phyloP scores from a whole-genome alignment of 2,797 vertebrate genomes.

The Borostomias antarcticus region DNA sequence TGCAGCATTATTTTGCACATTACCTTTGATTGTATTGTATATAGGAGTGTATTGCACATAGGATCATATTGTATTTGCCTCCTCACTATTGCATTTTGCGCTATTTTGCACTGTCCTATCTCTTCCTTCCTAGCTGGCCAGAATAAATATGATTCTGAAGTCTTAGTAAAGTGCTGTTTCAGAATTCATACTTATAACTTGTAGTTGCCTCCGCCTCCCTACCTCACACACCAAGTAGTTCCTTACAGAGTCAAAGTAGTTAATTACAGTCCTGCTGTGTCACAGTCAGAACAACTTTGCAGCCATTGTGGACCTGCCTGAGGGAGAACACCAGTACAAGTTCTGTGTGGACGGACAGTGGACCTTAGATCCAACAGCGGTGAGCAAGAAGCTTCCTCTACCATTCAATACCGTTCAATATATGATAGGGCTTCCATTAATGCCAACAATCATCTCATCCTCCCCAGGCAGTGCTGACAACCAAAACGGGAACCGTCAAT shows the following conservation, averaged over 20 bases:
- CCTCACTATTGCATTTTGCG: too few relatives aligned
- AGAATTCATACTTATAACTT: too few relatives aligned
- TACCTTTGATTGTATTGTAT: too few relatives aligned
- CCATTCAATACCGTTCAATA: not conserved
- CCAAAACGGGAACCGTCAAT: slow-evolving; percentile 92
- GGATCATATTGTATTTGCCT: too few relatives aligned
- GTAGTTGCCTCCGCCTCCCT: too few relatives aligned
- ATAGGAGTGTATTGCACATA: too few relatives aligned
- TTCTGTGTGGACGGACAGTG: slow-evolving; percentile 96
- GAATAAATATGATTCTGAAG: too few relatives aligned
- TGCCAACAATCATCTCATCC: not conserved
- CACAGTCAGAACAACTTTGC: slow-evolving; percentile 96
- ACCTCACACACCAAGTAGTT: too few relatives aligned
- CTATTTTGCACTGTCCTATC: too few relatives aligned
- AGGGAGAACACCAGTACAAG: slow-evolving; percentile 98
- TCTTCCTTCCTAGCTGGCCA: too few relatives aligned
- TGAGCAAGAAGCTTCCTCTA: slow-evolving; percentile 51
- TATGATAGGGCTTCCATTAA: not conserved
- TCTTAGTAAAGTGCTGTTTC: not conserved
- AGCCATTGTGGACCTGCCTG: slow-evolving; percentile 92
- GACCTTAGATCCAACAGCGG: slow-evolving; percentile 92
- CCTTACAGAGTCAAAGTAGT: too few relatives aligned
- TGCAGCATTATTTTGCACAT: too few relatives aligned
- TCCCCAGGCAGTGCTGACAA: slow-evolving; percentile 85
- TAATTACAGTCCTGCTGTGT: not conserved